Percentiles rank a stretch among this genome's conserved stretches.
Conservation (phyloP, 2,888 invertebrate genomes). For the Netelia melanura region DNA sequence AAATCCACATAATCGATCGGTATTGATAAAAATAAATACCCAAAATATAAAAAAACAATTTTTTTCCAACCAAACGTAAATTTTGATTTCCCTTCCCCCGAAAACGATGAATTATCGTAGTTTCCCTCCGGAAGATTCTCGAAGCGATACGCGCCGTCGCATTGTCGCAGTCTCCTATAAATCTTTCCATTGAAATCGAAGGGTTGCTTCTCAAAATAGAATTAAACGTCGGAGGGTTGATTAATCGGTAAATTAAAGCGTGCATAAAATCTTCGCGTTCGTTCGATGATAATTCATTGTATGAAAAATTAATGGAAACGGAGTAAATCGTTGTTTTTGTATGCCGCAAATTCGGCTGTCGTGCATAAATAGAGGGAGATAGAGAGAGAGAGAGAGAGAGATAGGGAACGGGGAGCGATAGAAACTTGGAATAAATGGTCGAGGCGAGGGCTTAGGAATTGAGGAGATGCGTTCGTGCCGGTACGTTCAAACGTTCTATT, state of each 20-base stretch:
- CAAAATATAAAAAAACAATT: no score
- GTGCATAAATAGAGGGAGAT: conserved; percentile 34
- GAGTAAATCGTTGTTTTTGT: neutral
- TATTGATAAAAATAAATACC: no score
- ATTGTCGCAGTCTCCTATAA: no score
- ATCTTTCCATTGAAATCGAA: no score
- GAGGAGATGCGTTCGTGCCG: conserved; percentile 47
- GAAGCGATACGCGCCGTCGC: no score
- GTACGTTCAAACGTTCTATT: conserved; percentile 39
- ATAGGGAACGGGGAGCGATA: conserved; percentile 30
- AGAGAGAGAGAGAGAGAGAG: neutral
- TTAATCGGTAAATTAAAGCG: neutral
- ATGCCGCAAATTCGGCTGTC: conserved; percentile 25
- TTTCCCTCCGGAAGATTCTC: no score
- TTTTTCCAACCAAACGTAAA: no score
- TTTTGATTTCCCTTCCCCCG: no score
- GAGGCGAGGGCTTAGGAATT: neutral
- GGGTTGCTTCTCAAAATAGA: no score
- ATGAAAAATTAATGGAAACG: neutral
- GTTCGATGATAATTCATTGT: neutral
- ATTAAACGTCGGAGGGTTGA: no score
- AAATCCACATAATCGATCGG: no score
- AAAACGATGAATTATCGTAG: no score
- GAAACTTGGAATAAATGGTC: conserved; percentile 47
- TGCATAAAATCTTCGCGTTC: neutral